Evolutionary conservation across 1,140 invertebrate species (phyloP).

Genomic region (Portunus trituberculatus): DNA sequence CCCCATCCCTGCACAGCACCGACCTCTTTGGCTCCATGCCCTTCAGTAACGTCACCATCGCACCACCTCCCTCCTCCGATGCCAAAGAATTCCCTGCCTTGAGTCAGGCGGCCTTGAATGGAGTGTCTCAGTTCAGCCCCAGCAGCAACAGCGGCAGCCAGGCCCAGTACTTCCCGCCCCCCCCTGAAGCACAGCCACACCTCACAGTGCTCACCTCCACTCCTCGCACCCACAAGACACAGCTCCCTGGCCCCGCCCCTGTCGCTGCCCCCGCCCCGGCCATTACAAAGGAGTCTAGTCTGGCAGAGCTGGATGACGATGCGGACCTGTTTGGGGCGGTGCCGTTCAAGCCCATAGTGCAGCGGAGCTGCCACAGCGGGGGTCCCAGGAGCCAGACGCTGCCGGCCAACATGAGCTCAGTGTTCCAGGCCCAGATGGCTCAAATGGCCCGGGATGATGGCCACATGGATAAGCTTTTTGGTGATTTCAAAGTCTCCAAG

Average conservation of each 20-base stretch:
- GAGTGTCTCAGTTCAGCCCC: constrained; percentile 73
- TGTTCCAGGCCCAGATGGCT: constrained; percentile 72
- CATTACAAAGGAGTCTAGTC: constrained; percentile 46
- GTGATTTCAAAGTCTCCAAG: constrained; percentile 77
- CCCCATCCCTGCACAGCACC: constrained; percentile 71
- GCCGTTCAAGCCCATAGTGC: constrained; percentile 83
- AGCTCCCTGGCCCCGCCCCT: background rate
- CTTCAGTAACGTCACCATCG: constrained; percentile 77
- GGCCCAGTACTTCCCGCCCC: constrained; percentile 54
- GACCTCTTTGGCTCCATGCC: constrained; percentile 78
- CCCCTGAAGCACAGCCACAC: constrained; percentile 65
- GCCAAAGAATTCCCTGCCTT: constrained; percentile 62
- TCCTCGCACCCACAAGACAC: constrained; percentile 66
- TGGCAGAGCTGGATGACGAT: constrained; percentile 61
- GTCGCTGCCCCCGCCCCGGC: background rate
- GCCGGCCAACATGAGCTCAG: constrained; percentile 75
- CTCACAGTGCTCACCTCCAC: constrained; percentile 72
- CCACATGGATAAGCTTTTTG: constrained; percentile 79
- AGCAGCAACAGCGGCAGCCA: constrained; percentile 62
- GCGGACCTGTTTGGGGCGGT: constrained; percentile 85
- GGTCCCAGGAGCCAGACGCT: constrained; percentile 72
- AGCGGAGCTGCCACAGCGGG: constrained; percentile 75
- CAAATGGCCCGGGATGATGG: constrained; percentile 72
- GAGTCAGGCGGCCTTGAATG: constrained; percentile 53
- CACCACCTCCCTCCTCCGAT: constrained; percentile 65